Base-by-base conservation (phyloP, 2,797 vertebrate genomes). In the Mormyrus hasselquistii region DNA sequence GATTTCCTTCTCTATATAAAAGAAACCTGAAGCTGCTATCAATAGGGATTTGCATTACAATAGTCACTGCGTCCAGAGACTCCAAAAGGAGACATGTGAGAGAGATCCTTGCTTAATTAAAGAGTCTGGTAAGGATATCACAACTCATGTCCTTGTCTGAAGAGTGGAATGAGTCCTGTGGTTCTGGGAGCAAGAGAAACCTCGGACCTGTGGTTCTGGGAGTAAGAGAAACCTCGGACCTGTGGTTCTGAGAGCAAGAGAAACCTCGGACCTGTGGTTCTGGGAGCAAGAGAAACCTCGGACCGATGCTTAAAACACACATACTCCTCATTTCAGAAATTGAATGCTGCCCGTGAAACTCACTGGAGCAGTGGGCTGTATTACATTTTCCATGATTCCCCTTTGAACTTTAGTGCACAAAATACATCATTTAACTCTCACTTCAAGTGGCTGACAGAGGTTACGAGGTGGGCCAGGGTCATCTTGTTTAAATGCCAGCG, bases 351-450 rank as follows among this genome's bases (percentile, higher is more conserved):
- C 34, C 38, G n/a, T 79, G 14, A 79, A 2, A 47, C 16, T 47
- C 34, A n/a, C 16, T 16, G 73, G 16, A 44, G 16, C 29, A 73
- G 5, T 29, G 14, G 16, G 41, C 19, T 44, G 10, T 22, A 22
- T 25, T 62, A 7, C 8, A 49, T 49, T 38, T 79, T 79, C n/a
- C 73, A 79, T 79, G 4, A 4, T 14, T 73, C 65, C 65, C 65
- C 25, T 34, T 73, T 73, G 29, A 73, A 34, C 65, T 34, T 34
- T 73, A 73, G 65, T 34, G 34, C 12, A 16, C 3, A 29, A 69
- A 79, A 41, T 16, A 79, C 29, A 79, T 44, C 69, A 76, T 79
- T 79, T 79, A 79, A 79, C 73, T 38, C 73, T 79, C 73, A 79
- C 73, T 38, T 79, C 73, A 79, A 79, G 34, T 8, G 73, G 38